These are phyloP conservation scores for Eremobia ochroleuca DNA, from an alignment of 2,888 invertebrate species.

Conservation along the genomic window DNA sequence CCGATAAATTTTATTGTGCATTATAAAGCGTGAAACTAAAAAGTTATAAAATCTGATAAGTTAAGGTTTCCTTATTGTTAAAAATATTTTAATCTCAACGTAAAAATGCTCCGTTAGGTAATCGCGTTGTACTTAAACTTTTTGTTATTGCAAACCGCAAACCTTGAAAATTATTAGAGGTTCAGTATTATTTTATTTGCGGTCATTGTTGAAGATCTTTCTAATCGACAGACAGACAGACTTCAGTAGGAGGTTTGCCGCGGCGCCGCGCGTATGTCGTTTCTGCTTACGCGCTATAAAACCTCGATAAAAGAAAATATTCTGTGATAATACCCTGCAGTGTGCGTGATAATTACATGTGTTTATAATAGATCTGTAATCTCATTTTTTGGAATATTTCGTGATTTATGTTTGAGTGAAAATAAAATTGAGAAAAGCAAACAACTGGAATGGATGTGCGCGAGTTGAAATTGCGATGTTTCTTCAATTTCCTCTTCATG, in stretches of 20 bases:
- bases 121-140: constrained; percentile 61
- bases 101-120: constrained; percentile 53
- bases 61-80: constrained; percentile 6
- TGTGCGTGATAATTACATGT: constrained; percentile 59
- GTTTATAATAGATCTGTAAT: constrained; percentile 20
- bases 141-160: constrained; percentile 68
- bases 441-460: constrained; percentile 53
- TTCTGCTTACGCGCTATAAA: constrained; percentile 45
- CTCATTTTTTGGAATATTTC: constrained; percentile 1
- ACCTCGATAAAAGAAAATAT: constrained; percentile 60
- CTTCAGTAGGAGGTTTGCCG: constrained; percentile 77
- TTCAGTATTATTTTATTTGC: constrained; percentile 78
- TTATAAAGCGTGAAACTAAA: constrained; percentile 25
- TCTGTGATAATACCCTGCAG: constrained; percentile 61
- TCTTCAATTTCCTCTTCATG: constrained; percentile 22
- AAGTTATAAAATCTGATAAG: constrained; percentile 25
- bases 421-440: constrained; percentile 20
- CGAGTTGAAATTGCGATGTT: constrained; percentile 22
- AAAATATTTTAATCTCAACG: constrained; percentile 24
- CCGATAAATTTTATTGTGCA: constrained; percentile 15
- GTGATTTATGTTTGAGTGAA: constrained; percentile 18
- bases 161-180: constrained; percentile 74
- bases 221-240: constrained; percentile 72
- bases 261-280: constrained; percentile 76
- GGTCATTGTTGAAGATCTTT: constrained; percentile 83